Conservation (phyloP, 2,113 vertebrate genomes). For the Passer domesticus region DNA sequence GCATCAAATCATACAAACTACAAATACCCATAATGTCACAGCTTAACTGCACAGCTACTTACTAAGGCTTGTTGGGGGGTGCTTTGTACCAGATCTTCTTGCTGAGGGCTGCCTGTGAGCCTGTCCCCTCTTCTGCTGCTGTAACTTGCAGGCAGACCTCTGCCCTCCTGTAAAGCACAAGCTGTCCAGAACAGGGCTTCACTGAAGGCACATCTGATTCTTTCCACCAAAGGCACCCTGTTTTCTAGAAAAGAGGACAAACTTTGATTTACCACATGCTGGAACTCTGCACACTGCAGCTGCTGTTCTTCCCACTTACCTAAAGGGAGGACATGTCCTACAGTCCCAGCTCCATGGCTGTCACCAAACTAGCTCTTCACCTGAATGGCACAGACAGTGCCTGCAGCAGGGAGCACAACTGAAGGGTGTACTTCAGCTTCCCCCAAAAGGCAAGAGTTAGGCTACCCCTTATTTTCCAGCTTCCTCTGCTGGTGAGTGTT, state of each 20-base stretch:
- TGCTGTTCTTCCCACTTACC: not conserved
- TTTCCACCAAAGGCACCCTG: not conserved
- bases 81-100: not conserved
- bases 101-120: not conserved
- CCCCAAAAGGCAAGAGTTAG: not conserved
- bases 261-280: not conserved
- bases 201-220: not conserved
- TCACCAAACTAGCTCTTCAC: accelerated
- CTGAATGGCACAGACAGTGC: not conserved
- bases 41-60: not conserved
- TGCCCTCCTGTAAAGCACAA: not conserved
- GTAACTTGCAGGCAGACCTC: not conserved
- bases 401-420: not conserved
- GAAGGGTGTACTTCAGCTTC: not conserved
- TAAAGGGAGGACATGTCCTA: not conserved
- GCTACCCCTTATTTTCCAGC: not conserved
- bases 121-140: not conserved
- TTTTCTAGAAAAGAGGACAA: not conserved
- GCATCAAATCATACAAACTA: not conserved
- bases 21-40: not conserved
- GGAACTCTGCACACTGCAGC: not conserved
- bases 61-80: not conserved
- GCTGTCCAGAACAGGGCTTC: not conserved
- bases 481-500: not conserved
- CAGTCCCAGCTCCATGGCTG: not conserved